Conservation (phyloP, 2,888 invertebrate species). For the Lasioglossum malachurum region DNA sequence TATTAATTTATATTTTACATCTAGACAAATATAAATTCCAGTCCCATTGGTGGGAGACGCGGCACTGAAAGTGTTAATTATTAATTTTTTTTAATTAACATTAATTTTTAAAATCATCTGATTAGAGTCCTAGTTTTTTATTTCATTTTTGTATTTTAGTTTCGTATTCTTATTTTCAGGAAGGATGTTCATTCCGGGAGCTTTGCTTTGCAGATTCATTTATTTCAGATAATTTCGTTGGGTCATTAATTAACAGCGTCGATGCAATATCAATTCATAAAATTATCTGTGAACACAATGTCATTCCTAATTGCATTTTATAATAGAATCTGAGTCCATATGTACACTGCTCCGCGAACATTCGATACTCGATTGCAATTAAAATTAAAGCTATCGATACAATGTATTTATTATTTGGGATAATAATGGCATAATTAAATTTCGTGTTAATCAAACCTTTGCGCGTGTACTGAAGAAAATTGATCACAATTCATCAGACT, state of each 20-base stretch:
- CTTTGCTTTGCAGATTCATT: not conserved
- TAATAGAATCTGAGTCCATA: not conserved
- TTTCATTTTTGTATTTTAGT: too few species aligned
- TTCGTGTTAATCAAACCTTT: not conserved
- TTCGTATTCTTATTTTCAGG: too few species aligned
- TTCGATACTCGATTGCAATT: not conserved
- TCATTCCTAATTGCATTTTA: not conserved
- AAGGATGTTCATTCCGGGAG: too few species aligned
- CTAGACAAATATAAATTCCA: too few species aligned
- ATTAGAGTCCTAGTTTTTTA: not conserved
- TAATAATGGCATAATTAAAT: not conserved
- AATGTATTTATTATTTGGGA: not conserved
- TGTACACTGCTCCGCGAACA: not conserved
- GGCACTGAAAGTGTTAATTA: too few species aligned
- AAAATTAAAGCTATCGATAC: not conserved
- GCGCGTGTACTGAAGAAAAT: not conserved
- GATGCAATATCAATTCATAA: not conserved
- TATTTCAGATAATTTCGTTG: not conserved
- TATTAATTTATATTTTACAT: too few species aligned
- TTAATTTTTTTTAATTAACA: too few species aligned
- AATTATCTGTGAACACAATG: not conserved
- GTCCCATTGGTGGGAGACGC: too few species aligned
- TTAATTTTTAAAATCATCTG: not conserved
- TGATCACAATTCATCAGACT: not conserved
- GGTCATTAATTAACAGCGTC: not conserved